These are phyloP conservation scores for Cetoscarus ocellatus DNA, from an alignment of 2,797 vertebrate species.

Conservation along the genomic window DNA sequence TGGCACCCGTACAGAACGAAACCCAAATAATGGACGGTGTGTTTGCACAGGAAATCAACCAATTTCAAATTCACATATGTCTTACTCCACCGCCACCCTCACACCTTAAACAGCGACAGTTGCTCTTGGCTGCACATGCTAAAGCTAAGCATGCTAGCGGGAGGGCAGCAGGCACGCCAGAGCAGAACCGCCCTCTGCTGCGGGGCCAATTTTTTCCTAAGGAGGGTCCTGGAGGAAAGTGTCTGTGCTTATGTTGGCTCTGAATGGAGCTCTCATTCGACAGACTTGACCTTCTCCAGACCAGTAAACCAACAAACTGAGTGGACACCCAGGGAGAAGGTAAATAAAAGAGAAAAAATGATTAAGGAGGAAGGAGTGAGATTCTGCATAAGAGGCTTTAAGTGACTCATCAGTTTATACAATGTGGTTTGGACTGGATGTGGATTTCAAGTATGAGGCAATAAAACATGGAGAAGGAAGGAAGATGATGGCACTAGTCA, in stretches of 20 bases:
- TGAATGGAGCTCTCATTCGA: constrained; percentile 21
- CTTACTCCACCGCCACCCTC: constrained; percentile 48
- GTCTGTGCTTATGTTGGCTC: constrained; percentile 67
- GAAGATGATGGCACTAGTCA: background rate
- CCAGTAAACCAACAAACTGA: constrained; percentile 52
- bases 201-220: constrained; percentile 41
- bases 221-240: constrained; percentile 52
- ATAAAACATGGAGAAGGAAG: background rate
- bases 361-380: constrained; percentile 38
- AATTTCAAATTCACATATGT: constrained; percentile 64
- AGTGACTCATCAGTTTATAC: constrained; percentile 18
- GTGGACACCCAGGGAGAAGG: constrained; percentile 66
- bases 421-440: background rate
- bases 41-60: constrained; percentile 66
- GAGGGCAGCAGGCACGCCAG: constrained; percentile 56
- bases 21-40: constrained; percentile 62
- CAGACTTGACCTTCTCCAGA: constrained; percentile 64
- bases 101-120: constrained; percentile 50
- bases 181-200: constrained; percentile 46
- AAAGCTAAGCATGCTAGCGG: constrained; percentile 53
- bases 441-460: constrained; percentile 4
- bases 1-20: constrained; percentile 64
- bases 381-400: constrained; percentile 10
- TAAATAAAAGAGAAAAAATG: constrained; percentile 30
- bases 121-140: constrained; percentile 68